phyloP scores from a whole-genome alignment of 92 coral and sea anemone genomes.

The Virgularia gustaviana region DNA sequence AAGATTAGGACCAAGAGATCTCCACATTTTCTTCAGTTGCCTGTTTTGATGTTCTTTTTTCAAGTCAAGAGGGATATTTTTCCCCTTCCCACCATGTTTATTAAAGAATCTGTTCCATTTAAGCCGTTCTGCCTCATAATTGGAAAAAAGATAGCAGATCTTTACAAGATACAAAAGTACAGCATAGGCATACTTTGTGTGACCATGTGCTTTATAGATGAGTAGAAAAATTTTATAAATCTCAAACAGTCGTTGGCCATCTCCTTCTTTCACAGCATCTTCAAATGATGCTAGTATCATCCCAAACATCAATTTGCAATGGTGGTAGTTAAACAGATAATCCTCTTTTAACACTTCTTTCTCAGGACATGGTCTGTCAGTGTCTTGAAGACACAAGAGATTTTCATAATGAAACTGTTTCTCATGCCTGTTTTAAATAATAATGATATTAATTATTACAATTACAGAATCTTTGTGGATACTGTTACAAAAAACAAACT shows the following conservation, averaged over 20 bases:
- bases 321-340: conserved; percentile 7
- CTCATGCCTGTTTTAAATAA: too few relatives aligned
- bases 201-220: conserved; percentile 50
- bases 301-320: neutral
- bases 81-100: conserved; percentile 55
- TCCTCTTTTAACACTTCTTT: conserved; percentile 3
- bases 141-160: conserved; percentile 41
- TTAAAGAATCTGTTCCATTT: conserved; percentile 64
- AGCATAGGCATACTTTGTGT: conserved; percentile 58
- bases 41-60: conserved; percentile 58
- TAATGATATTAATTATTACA: too few relatives aligned
- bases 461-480: neutral
- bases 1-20: conserved; percentile 56
- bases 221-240: conserved; percentile 51
- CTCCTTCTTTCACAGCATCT: conserved; percentile 42
- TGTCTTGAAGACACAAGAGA: too few relatives aligned
- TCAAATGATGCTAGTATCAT: neutral
- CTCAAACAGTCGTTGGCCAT: conserved; percentile 59
- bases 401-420: neutral
- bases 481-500: neutral
- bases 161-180: conserved; percentile 43
- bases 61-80: conserved; percentile 57
- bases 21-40: conserved; percentile 55
- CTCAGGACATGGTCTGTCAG: too few relatives aligned
- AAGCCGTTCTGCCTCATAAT: conserved; percentile 47